Evolutionary conservation across 2,888 invertebrate genomes (phyloP), one percentile per base, ranked within the genome.

Genomic region (Laothoe populi): DNA sequence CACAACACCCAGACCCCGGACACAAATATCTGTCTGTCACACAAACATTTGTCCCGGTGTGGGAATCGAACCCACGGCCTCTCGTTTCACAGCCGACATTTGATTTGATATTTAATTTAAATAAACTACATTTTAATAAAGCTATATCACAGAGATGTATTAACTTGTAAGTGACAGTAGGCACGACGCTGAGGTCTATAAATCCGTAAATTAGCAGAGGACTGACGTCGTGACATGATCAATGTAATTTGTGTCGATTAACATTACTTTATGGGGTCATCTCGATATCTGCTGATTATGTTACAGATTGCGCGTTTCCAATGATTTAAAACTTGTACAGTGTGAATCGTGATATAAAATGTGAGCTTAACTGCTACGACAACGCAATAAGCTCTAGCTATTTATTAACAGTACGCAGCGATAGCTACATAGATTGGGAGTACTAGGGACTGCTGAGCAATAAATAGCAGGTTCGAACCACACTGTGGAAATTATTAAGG

Each of bases 201-300:
- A 35, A 53, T 53, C 53, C 10, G 3, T 57, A 60, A 26, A 42
- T 10, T 57, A 31, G 35, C 31, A 19, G 31, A 31, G 31, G 16
- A 31, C 38, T 57, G 26, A 45, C 49, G 40, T 46, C 61, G 48
- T 61, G 59, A 31, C 44, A 45, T 16, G 53, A 19, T 57, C 23
- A 53, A 53, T 53, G 53, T 63, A 61, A 59, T 63, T 61, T 40
- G 38, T 38, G 57, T 58, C 58, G 26, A 61, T 58, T 49, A 53
- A 59, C 59, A 53, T 45, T 63, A 21, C 49, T 63, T 53, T 63
- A 62, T 65, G 59, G 66, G 66, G 68, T 65, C 66, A 64, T 66
- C 63, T 63, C 59, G 68, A 66, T 67, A 53, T 60, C 58, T 16
- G 53, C 21, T 23, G 46, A 53, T 53, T 35, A 10, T 31, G 53